Conservation (phyloP, 2,113 vertebrate genomes). For the Eurypyga helias region DNA sequence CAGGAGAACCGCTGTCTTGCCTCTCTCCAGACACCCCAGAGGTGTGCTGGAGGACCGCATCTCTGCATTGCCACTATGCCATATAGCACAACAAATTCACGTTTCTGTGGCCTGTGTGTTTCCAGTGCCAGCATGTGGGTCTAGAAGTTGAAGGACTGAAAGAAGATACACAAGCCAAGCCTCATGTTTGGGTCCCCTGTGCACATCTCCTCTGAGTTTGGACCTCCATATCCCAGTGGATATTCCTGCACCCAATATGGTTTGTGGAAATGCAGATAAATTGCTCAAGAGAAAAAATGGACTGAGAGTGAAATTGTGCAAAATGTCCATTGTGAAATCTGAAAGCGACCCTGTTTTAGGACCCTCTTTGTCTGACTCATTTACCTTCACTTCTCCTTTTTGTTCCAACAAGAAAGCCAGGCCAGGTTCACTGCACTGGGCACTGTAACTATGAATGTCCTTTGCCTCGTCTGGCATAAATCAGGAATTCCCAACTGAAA, state of each 20-base stretch:
- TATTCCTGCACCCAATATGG: neutral
- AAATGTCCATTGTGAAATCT: neutral
- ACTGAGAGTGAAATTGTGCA: neutral
- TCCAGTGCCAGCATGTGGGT: rapidly evolving
- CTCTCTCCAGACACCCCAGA: neutral
- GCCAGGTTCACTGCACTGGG: neutral
- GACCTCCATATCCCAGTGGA: neutral
- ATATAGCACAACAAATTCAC: neutral
- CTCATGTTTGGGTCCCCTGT: neutral
- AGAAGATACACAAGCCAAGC: neutral
- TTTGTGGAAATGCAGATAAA: neutral
- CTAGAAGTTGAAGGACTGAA: neutral
- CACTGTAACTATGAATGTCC: neutral
- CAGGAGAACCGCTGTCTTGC: neutral
- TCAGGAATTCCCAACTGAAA: neutral
- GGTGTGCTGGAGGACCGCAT: neutral
- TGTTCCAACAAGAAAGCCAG: neutral
- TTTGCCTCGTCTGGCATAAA: conserved; percentile 4
- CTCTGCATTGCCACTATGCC: neutral
- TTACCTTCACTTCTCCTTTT: neutral
- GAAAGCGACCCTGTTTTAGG: neutral
- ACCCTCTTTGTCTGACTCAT: neutral
- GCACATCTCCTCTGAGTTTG: neutral
- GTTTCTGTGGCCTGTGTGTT: rapidly evolving
- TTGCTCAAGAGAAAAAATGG: neutral